Conservation (phyloP, 2,888 invertebrate genomes). For the Mongoloraphidia duomilia region DNA sequence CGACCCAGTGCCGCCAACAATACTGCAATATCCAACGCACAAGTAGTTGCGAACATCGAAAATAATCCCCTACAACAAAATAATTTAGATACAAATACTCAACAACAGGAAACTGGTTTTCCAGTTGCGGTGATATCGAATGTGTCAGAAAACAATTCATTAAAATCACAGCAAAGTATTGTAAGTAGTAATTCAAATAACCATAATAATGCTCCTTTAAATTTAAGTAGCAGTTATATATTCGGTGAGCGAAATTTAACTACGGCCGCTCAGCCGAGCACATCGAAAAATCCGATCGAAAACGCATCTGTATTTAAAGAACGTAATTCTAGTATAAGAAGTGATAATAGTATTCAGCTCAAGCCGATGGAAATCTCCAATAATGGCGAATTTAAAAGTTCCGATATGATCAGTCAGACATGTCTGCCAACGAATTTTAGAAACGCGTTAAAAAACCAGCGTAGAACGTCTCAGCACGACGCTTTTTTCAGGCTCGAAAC, state of each 20-base stretch:
- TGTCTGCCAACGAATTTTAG: no score
- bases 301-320: no score
- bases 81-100: background rate
- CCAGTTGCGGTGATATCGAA: slow-evolving; percentile 1
- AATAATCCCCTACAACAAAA: slow-evolving; percentile 26
- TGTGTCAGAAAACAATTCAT: background rate
- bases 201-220: background rate
- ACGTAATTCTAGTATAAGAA: no score
- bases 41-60: slow-evolving; percentile 52
- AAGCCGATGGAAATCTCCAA: no score
- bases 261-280: background rate
- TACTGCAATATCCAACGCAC: slow-evolving; percentile 21
- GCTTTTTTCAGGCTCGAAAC: slow-evolving; percentile 12
- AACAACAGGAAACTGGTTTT: background rate
- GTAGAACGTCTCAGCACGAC: background rate
- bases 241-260: slow-evolving; percentile 9
- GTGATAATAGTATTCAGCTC: no score
- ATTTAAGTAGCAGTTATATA: slow-evolving; percentile 6
- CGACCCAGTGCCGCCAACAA: slow-evolving; percentile 22
- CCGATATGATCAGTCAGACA: no score
- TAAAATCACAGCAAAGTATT: background rate
- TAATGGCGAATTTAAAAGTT: no score
- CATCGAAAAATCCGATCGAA: no score
- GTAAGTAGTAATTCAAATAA: background rate
- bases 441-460: background rate